These are phyloP conservation scores for Volucella zonaria DNA, from an alignment of 2,888 invertebrate species.

Conservation along the genomic window DNA sequence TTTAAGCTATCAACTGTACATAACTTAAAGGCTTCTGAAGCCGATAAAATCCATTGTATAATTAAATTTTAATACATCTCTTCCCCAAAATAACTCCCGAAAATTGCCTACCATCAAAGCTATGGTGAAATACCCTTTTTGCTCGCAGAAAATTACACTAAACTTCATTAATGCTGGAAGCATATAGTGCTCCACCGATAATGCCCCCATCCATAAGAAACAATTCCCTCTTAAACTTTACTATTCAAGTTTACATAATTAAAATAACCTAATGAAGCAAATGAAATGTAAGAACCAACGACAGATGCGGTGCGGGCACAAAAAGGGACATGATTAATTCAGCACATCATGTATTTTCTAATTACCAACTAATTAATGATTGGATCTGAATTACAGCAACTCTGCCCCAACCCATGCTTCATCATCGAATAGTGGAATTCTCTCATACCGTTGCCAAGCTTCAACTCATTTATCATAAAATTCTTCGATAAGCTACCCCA, in stretches of 20 bases:
- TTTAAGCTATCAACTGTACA: not conserved
- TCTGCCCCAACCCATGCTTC: slow-evolving; percentile 2
- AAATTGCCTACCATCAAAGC: slow-evolving; percentile 48
- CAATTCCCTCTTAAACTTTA: slow-evolving; percentile 13
- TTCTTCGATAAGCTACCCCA: slow-evolving; percentile 1
- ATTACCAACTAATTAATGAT: slow-evolving; percentile 72
- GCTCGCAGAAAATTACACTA: slow-evolving; percentile 44
- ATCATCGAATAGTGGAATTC: not conserved
- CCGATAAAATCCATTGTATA: slow-evolving; percentile 45
- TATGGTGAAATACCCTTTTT: slow-evolving; percentile 17
- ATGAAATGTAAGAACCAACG: slow-evolving; percentile 56
- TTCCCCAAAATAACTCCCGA: slow-evolving; percentile 46
- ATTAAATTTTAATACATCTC: slow-evolving; percentile 50
- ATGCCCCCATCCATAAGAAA: slow-evolving; percentile 17
- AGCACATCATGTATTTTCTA: slow-evolving; percentile 69
- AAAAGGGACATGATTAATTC: slow-evolving; percentile 56
- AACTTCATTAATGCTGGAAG: slow-evolving; percentile 63
- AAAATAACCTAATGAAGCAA: slow-evolving; percentile 71
- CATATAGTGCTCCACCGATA: slow-evolving; percentile 54
- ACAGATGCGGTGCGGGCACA: not conserved
- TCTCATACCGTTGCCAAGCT: slow-evolving; percentile 12
- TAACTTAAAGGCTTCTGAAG: slow-evolving; percentile 14
- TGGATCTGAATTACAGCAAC: slow-evolving; percentile 60
- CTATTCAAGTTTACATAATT: slow-evolving; percentile 66
- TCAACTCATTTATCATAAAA: slow-evolving; percentile 55